Evolutionary conservation across 2,888 invertebrate species (phyloP).

Genomic region (Hyposoter dolosus): DNA sequence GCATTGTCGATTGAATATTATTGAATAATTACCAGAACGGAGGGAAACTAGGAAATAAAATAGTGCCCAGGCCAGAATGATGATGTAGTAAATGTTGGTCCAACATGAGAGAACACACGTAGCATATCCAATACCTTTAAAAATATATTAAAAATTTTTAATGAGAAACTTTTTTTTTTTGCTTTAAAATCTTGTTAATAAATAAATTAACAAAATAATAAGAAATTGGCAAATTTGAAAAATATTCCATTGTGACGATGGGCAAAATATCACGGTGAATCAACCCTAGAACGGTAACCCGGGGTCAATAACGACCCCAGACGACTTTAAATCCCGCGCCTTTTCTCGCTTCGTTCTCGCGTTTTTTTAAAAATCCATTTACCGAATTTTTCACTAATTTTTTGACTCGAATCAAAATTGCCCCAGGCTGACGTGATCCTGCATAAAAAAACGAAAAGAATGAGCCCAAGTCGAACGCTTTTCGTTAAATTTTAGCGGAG

Average conservation of each 20-base stretch:
- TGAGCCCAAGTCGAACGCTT: too few species aligned
- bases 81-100: slow-evolving; percentile 99
- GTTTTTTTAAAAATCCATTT: too few species aligned
- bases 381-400: too few species aligned
- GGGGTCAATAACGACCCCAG: too few species aligned
- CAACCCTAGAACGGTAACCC: too few species aligned
- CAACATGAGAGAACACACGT: slow-evolving; percentile 99
- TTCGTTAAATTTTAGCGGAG: too few species aligned
- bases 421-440: too few species aligned
- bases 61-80: slow-evolving; percentile 98
- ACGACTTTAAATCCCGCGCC: too few species aligned
- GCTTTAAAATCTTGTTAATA: too few species aligned
- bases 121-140: slow-evolving; percentile 95
- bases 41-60: slow-evolving; percentile 98
- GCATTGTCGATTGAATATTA: neutral
- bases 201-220: neutral
- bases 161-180: neutral
- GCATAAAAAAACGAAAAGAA: too few species aligned
- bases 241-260: neutral
- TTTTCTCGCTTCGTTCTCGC: too few species aligned
- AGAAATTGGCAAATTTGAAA: neutral
- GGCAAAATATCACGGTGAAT: neutral
- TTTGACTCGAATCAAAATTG: too few species aligned
- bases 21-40: slow-evolving; percentile 88
- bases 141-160: neutral